Conservation (phyloP, 1,140 invertebrate species). For the Diabrotica undecimpunctata region DNA sequence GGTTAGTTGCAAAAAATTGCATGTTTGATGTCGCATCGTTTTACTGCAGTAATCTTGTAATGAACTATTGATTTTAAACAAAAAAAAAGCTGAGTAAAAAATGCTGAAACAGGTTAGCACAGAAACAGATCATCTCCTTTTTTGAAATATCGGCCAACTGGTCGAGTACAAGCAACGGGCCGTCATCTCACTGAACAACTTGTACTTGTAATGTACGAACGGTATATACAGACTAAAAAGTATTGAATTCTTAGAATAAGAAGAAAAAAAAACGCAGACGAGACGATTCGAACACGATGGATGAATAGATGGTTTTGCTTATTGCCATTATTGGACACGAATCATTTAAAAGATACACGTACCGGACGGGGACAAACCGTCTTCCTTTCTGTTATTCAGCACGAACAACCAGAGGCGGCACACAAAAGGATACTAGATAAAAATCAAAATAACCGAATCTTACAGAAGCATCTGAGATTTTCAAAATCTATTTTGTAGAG, state of each 20-base stretch:
- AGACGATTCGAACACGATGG: background rate
- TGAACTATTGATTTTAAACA: no score
- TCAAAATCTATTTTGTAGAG: no score
- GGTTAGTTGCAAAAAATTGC: no score
- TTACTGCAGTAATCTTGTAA: no score
- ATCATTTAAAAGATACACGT: constrained; percentile 8
- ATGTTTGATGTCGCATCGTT: no score
- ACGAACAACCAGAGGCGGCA: background rate
- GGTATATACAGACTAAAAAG: background rate
- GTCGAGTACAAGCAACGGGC: background rate
- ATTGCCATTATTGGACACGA: constrained; percentile 2
- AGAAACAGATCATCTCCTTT: background rate
- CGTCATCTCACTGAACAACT: background rate
- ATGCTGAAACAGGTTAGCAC: no score
- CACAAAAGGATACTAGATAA: background rate
- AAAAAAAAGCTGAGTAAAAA: no score
- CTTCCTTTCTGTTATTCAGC: constrained; percentile 6
- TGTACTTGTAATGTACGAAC: background rate
- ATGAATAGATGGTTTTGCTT: background rate
- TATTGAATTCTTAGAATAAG: background rate
- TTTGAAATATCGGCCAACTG: background rate
- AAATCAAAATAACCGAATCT: no score
- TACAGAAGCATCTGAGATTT: no score
- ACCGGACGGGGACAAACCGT: constrained; percentile 10
- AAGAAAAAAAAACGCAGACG: background rate